Evolutionary conservation across 2,888 invertebrate genomes (phyloP).

Genomic region (Leptarthrus brevirostris): DNA sequence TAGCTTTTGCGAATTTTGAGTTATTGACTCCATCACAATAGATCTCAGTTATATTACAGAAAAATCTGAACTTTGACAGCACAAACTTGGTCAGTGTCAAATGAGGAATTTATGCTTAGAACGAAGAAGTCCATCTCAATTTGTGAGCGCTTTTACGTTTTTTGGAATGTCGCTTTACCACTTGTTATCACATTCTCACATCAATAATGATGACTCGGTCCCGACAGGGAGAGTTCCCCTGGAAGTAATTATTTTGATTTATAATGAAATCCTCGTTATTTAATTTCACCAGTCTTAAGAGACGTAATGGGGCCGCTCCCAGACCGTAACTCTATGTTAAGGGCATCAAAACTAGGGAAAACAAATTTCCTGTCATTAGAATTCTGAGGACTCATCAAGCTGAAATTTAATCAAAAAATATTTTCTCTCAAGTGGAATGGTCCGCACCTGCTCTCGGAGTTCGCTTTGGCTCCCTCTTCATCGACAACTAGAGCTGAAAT

Average conservation of each 20-base stretch:
- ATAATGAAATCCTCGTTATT: conserved; percentile 27
- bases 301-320: neutral
- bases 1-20: too few relatives aligned
- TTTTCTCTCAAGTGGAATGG: neutral
- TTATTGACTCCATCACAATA: too few relatives aligned
- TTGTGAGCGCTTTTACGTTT: too few relatives aligned
- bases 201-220: too few relatives aligned
- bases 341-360: conserved; percentile 1
- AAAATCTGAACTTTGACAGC: too few relatives aligned
- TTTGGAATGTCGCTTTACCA: too few relatives aligned
- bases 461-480: neutral
- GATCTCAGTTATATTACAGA: too few relatives aligned
- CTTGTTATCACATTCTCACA: too few relatives aligned
- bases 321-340: neutral
- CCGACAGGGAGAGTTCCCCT: neutral
- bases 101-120: too few relatives aligned
- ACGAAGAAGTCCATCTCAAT: too few relatives aligned
- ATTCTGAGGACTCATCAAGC: conserved; percentile 25
- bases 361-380: conserved; percentile 40
- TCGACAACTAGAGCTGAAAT: neutral
- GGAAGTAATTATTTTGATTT: conserved; percentile 6
- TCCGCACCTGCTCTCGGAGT: conserved; percentile 24
- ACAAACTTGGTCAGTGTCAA: too few relatives aligned
- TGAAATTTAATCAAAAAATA: conserved; percentile 40
- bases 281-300: neutral